Evolutionary conservation across 2,888 invertebrate species (phyloP).

Genomic region (Chrysopilus asiliformis): DNA sequence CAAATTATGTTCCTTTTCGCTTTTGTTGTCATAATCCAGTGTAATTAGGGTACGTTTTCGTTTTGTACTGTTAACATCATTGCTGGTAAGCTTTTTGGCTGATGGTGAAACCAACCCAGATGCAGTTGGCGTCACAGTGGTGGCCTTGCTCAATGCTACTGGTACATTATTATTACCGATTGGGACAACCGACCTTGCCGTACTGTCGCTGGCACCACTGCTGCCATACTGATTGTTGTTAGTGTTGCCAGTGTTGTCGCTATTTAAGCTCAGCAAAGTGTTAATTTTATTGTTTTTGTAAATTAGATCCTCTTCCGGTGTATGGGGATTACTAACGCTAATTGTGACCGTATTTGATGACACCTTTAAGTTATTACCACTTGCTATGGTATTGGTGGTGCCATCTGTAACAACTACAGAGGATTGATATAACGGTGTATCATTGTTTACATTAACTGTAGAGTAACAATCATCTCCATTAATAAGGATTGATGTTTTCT

Average conservation of each 20-base stretch:
- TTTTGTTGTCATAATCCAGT: conserved; percentile 26
- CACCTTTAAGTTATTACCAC: conserved; percentile 5
- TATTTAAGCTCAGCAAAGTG: conserved; percentile 23
- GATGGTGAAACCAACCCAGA: neutral
- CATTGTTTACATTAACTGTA: conserved; percentile 56
- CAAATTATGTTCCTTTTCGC: neutral
- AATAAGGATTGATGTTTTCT: conserved; percentile 59
- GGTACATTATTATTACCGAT: neutral
- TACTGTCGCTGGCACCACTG: neutral
- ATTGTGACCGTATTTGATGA: conserved; percentile 48
- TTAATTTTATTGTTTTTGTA: conserved; percentile 33
- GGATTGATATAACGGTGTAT: conserved; percentile 56
- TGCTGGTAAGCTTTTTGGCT: neutral
- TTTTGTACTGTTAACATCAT: too few relatives aligned
- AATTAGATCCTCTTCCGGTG: conserved; percentile 26
- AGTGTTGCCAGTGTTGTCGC: neutral
- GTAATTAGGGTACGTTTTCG: conserved; percentile 31
- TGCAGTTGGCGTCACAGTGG: neutral
- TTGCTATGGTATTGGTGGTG: conserved; percentile 16
- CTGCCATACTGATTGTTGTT: neutral
- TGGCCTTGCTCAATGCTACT: neutral
- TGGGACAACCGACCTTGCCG: neutral
- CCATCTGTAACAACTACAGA: conserved; percentile 57
- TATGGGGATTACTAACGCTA: conserved; percentile 34
- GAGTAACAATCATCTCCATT: conserved; percentile 62